Conservation (phyloP, 2,797 vertebrate genomes). For the Cheirogaleus major region DNA sequence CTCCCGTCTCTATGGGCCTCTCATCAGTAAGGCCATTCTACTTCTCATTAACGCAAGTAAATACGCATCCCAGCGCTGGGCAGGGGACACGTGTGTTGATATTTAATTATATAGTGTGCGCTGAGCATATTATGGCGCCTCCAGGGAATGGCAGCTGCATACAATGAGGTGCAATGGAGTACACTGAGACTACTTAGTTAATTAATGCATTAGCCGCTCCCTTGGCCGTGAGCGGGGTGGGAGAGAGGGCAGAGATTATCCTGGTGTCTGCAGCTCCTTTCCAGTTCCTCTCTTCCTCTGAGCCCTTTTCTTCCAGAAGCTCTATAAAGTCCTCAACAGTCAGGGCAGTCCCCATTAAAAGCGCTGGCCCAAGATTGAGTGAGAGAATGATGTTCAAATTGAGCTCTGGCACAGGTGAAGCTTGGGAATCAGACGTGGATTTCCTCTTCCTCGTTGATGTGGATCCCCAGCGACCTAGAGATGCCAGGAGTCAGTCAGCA, state of each 20-base stretch:
- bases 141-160: conserved; percentile 56
- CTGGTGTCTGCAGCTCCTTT: conserved; percentile 55
- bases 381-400: not conserved
- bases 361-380: not conserved
- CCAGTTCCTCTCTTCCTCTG: not conserved
- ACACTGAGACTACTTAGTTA: conserved; percentile 67
- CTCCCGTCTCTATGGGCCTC: not conserved
- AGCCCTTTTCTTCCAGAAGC: not conserved
- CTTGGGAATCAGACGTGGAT: not conserved
- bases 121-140: conserved; percentile 64
- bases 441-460: conserved; percentile 49
- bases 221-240: not conserved
- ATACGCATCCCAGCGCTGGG: conserved; percentile 54
- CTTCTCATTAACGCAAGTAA: conserved; percentile 77
- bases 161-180: conserved; percentile 10
- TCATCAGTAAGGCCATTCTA: conserved; percentile 60
- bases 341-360: not conserved
- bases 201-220: conserved; percentile 27
- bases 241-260: not conserved
- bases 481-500: not conserved
- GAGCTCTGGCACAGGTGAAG: not conserved
- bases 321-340: not conserved
- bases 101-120: conserved; percentile 76
- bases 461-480: conserved; percentile 39
- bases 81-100: conserved; percentile 66